Conservation (phyloP, 1,140 invertebrate species). For the Frieseomelitta varia region DNA sequence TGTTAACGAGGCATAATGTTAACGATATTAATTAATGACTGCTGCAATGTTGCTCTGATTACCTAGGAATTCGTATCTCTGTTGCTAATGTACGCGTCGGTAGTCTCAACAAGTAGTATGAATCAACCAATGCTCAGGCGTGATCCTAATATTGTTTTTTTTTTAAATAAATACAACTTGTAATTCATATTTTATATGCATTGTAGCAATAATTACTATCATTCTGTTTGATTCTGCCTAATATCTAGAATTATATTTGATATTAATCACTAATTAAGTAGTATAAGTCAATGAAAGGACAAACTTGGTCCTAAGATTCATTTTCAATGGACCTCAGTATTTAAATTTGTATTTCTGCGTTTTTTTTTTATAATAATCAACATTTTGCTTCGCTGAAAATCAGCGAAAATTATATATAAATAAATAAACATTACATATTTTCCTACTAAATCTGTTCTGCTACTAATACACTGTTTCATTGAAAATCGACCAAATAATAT, state of each 20-base stretch:
- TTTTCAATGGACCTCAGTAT: neutral
- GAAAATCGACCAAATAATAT: too few species aligned
- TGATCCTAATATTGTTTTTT: neutral
- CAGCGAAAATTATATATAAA: neutral
- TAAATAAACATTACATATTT: too few species aligned
- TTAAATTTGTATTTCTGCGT: neutral
- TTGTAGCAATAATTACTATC: too few species aligned
- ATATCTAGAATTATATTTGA: too few species aligned
- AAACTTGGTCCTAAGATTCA: too few species aligned
- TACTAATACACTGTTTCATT: too few species aligned
- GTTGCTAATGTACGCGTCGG: neutral
- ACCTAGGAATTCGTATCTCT: neutral
- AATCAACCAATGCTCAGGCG: neutral
- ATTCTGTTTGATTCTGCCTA: too few species aligned
- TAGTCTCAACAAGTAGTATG: neutral
- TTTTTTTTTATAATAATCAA: neutral
- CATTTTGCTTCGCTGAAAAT: neutral
- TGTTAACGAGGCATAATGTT: neutral
- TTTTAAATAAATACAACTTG: too few species aligned
- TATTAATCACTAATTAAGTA: too few species aligned
- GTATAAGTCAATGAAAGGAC: too few species aligned
- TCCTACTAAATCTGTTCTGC: too few species aligned
- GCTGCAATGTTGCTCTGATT: neutral
- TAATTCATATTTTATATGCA: too few species aligned
- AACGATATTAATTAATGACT: neutral